Conservation (phyloP, 2,888 invertebrate genomes). For the Melanargia galathea region DNA sequence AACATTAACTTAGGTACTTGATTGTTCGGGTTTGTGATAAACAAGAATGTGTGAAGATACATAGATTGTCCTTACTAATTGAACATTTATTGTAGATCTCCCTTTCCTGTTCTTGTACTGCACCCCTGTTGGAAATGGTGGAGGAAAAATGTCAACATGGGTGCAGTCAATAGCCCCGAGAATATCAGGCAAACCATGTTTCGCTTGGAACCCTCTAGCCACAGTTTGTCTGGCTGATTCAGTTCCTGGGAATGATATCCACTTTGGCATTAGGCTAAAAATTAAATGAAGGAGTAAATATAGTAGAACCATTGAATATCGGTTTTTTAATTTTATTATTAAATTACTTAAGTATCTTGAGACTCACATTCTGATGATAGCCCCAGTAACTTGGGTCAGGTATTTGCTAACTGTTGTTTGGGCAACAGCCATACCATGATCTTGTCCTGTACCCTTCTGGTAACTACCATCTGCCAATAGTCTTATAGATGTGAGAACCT, state of each 20-base stretch:
- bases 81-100: background rate
- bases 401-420: background rate
- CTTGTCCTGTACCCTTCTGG: conserved; percentile 1
- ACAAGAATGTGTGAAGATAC: too few relatives aligned
- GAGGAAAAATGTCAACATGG: background rate
- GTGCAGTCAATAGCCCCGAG: background rate
- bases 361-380: background rate
- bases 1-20: too few relatives aligned
- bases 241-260: background rate
- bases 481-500: background rate
- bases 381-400: background rate
- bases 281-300: background rate
- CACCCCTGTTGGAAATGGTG: background rate
- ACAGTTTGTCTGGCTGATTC: background rate
- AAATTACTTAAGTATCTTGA: background rate
- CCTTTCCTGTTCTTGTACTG: background rate
- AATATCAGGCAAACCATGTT: background rate
- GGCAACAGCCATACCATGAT: background rate
- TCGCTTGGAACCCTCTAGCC: background rate
- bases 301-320: background rate
- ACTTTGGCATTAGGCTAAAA: background rate
- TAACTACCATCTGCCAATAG: background rate
- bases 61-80: background rate
- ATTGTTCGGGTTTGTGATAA: too few relatives aligned
- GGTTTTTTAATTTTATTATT: background rate